phyloP scores from a whole-genome alignment of 1,140 invertebrate genomes.

The Trialeurodes vaporariorum region DNA sequence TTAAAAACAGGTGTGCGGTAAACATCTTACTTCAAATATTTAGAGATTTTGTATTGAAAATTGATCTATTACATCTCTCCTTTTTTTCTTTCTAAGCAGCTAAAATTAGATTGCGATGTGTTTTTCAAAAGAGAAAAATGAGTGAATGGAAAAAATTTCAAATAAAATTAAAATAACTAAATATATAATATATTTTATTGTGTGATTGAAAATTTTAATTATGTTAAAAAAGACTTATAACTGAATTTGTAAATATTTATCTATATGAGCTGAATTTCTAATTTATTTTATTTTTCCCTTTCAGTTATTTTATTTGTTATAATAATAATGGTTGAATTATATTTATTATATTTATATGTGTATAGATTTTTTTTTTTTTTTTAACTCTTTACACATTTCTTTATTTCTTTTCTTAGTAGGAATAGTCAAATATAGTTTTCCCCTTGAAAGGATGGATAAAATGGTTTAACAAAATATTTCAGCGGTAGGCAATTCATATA shows the following conservation, averaged over 20 bases:
- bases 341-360: neutral
- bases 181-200: neutral
- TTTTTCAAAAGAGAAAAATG: neutral
- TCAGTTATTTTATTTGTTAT: neutral
- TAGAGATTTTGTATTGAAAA: neutral
- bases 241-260: conserved; percentile 1
- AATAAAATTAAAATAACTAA: neutral
- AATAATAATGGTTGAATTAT: neutral
- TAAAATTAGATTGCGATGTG: neutral
- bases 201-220: neutral
- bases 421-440: too few species aligned
- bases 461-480: neutral
- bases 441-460: neutral
- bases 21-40: neutral
- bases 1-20: neutral
- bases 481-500: neutral
- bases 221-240: neutral
- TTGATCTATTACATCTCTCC: neutral
- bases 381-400: neutral
- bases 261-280: neutral
- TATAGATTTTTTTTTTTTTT: neutral
- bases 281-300: neutral
- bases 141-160: too few species aligned
- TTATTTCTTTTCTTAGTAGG: neutral
- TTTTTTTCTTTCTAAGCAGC: neutral